Percentiles rank a stretch among this genome's conserved stretches.
These are phyloP conservation scores for Ascidia mentula DNA, from an alignment of 23 tunicate species.

Conservation along the genomic window DNA sequence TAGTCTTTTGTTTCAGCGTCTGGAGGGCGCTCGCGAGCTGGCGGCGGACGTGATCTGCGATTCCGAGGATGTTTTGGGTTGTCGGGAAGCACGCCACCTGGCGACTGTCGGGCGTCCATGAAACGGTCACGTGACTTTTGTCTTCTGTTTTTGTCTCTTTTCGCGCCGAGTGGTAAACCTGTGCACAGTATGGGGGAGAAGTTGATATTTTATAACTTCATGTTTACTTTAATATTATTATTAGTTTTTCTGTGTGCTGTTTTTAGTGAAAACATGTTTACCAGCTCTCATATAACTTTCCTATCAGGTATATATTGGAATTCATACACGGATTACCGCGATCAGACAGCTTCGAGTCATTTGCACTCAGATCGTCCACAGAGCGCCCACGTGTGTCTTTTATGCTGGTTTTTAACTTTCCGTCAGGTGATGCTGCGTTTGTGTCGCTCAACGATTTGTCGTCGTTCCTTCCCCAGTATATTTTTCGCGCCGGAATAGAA, in stretches of 20 bases:
- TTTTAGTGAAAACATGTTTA: no score
- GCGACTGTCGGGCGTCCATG: slow-evolving; percentile 2
- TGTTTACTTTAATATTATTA: no score
- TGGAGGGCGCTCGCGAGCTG: neutral
- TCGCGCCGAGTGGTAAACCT: no score
- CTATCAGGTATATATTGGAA: no score
- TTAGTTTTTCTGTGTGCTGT: no score
- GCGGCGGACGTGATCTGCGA: no score
- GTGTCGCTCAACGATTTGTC: neutral
- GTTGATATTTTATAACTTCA: no score
- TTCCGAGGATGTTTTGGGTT: neutral
- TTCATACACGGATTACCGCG: no score
- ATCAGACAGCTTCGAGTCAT: no score
- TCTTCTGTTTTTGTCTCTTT: neutral
- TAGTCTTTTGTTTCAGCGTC: no score
- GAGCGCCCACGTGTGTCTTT: neutral
- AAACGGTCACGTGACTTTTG: neutral
- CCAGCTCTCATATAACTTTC: no score
- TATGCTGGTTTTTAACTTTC: neutral
- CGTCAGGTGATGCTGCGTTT: neutral
- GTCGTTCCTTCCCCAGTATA: neutral
- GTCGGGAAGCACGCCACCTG: neutral
- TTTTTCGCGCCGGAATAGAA: neutral
- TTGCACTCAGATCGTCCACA: neutral
- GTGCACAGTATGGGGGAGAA: no score